A percentile compares a stretch with the other conserved stretches of the same genome.
Conservation (phyloP, 2,797 vertebrate species). For the Neostethus bicornis region DNA sequence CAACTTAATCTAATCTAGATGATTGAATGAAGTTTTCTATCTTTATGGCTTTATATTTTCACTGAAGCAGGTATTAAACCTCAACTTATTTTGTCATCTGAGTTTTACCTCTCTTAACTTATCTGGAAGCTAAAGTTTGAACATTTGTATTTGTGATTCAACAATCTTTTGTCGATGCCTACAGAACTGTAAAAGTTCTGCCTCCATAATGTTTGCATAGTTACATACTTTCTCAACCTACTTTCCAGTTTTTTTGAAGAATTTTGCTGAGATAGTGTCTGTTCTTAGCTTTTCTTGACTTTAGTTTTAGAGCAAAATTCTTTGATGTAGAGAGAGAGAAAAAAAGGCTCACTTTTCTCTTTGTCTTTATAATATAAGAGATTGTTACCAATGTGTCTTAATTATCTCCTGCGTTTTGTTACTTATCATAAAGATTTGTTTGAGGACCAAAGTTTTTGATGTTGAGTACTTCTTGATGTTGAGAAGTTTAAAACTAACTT, state of each 20-base stretch:
- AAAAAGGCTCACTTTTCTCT: not conserved
- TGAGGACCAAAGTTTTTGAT: not conserved
- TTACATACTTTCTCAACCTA: not conserved
- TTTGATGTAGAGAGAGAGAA: not conserved
- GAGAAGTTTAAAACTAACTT: not conserved
- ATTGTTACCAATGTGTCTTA: not conserved
- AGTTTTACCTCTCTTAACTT: not conserved
- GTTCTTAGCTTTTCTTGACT: slow-evolving; percentile 8
- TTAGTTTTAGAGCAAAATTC: not conserved
- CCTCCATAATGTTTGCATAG: not conserved
- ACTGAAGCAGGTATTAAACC: not conserved
- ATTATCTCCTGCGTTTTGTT: not conserved
- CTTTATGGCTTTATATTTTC: slow-evolving; percentile 1
- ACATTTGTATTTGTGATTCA: not conserved
- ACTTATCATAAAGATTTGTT: not conserved
- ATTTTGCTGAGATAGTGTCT: not conserved
- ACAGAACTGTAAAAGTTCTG: not conserved
- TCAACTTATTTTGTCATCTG: slow-evolving; percentile 2
- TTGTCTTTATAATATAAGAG: not conserved
- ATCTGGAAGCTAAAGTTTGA: not conserved
- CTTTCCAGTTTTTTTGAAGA: slow-evolving; percentile 8
- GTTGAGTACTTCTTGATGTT: not conserved
- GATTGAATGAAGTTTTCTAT: too few relatives aligned
- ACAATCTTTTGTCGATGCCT: not conserved
- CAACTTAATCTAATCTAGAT: too few relatives aligned